These are phyloP conservation scores for Tupaia tana DNA, from an alignment of 2,113 vertebrate species.

Conservation along the genomic window DNA sequence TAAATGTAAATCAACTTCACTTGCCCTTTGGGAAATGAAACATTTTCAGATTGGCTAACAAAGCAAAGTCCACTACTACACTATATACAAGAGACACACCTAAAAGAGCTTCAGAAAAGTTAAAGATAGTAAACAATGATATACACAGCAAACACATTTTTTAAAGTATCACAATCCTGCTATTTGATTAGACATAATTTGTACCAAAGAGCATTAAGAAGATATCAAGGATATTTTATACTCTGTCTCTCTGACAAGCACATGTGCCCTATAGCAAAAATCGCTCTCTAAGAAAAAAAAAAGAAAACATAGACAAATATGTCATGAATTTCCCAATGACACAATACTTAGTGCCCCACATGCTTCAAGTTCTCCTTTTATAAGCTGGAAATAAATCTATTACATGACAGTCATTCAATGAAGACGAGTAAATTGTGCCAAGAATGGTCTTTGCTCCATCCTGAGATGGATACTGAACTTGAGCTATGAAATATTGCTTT, in stretches of 20 bases:
- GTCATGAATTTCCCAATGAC: no score
- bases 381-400: conserved; percentile 39
- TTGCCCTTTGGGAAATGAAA: background rate
- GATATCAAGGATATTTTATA: background rate
- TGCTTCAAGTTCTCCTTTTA: conserved; percentile 24
- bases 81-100: background rate
- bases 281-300: no score
- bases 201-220: background rate
- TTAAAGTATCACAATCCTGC: background rate
- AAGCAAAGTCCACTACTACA: background rate
- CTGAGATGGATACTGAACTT: no score
- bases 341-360: background rate
- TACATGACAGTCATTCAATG: conserved; percentile 13
- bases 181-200: background rate
- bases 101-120: background rate
- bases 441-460: background rate
- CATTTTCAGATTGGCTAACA: background rate
- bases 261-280: no score
- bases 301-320: no score
- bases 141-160: background rate
- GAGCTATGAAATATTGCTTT: no score
- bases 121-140: background rate
- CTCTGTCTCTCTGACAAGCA: no score
- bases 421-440: conserved; percentile 24
- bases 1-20: background rate